These are phyloP conservation scores for Forbesichthys agassizii DNA, from an alignment of 2,113 vertebrate genomes.

Conservation along the genomic window DNA sequence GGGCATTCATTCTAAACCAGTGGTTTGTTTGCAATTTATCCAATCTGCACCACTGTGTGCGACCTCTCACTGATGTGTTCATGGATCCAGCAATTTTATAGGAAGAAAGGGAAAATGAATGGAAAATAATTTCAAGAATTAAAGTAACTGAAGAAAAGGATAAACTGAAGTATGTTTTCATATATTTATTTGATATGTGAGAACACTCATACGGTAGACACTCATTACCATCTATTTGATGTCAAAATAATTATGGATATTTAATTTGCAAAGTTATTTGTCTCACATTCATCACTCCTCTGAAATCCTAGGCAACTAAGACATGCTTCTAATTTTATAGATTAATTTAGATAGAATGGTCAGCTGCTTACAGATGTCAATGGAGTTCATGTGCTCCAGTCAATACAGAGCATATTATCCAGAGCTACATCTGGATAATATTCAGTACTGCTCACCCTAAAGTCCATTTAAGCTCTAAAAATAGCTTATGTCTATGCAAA, in stretches of 20 bases:
- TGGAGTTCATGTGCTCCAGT: slow-evolving; percentile 56
- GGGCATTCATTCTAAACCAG: slow-evolving; percentile 11
- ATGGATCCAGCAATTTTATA: slow-evolving; percentile 15
- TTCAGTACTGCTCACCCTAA: slow-evolving; percentile 14
- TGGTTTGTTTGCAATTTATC: slow-evolving; percentile 38
- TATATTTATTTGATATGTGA: slow-evolving; percentile 25
- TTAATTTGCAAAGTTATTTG: slow-evolving; percentile 44
- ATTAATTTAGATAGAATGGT: slow-evolving; percentile 74
- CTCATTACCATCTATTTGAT: slow-evolving; percentile 47
- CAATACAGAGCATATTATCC: slow-evolving; percentile 43
- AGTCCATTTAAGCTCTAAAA: slow-evolving; percentile 37
- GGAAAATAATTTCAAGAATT: background rate
- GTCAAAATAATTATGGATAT: slow-evolving; percentile 54
- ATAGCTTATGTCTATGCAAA: slow-evolving; percentile 5
- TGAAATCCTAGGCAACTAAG: slow-evolving; percentile 43
- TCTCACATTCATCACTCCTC: slow-evolving; percentile 55
- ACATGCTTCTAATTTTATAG: slow-evolving; percentile 47
- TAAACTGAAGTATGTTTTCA: background rate
- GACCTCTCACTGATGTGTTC: slow-evolving; percentile 38
- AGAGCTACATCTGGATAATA: slow-evolving; percentile 22
- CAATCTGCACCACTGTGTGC: slow-evolving; percentile 45
- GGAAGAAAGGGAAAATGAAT: background rate
- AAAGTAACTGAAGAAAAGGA: no score
- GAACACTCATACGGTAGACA: slow-evolving; percentile 11
- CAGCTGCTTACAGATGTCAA: slow-evolving; percentile 48